phyloP scores from a whole-genome alignment of 2,797 vertebrate species.

The Nannoperca obscura region DNA sequence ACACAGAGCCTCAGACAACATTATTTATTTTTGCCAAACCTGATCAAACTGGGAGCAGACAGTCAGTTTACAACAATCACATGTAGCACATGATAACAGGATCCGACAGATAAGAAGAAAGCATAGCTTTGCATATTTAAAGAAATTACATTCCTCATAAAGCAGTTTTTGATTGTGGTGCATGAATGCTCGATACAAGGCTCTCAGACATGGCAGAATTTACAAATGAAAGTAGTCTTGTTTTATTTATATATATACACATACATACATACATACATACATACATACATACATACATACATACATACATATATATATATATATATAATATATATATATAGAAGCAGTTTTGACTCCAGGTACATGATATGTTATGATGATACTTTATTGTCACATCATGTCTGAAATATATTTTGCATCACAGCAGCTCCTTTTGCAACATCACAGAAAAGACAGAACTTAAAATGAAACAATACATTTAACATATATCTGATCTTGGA shows the following conservation, averaged over 20 bases:
- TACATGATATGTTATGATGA: neutral
- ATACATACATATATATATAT: too few species aligned
- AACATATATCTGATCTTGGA: too few species aligned
- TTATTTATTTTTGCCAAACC: neutral
- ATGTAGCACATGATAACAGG: neutral
- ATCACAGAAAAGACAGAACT: too few species aligned
- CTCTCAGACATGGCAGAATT: neutral
- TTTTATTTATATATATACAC: too few species aligned
- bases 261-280: too few species aligned
- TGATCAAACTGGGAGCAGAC: neutral
- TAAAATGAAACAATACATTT: too few species aligned
- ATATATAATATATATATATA: too few species aligned
- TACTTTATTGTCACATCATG: too few species aligned
- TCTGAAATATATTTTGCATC: too few species aligned
- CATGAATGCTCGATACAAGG: neutral
- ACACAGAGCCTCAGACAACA: neutral
- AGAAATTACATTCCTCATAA: neutral
- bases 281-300: too few species aligned
- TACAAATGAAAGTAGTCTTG: neutral
- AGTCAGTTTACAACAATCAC: neutral
- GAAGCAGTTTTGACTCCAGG: conserved; percentile 7
- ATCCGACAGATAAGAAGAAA: neutral
- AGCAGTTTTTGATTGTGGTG: neutral
- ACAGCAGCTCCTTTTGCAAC: too few species aligned
- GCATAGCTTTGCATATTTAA: neutral